phyloP scores from a whole-genome alignment of 2,888 invertebrate species.

The Folsomia manolachei region DNA sequence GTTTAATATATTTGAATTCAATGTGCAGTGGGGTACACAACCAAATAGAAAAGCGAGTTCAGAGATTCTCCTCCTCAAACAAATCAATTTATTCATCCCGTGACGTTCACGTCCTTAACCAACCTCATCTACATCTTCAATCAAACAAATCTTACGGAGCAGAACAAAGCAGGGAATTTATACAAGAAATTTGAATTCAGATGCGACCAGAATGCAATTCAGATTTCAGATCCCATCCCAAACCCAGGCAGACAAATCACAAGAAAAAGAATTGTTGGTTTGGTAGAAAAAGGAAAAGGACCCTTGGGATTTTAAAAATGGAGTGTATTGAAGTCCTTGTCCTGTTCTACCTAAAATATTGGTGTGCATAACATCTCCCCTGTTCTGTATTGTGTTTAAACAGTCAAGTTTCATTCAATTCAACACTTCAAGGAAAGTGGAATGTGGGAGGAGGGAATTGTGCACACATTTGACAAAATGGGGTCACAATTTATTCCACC shows the following conservation, averaged over 20 bases:
- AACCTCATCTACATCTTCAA: too few relatives aligned
- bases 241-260: too few relatives aligned
- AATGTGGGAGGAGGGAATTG: background rate
- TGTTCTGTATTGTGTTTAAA: background rate
- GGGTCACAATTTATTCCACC: background rate
- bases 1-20: too few relatives aligned
- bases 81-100: background rate
- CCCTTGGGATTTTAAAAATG: background rate
- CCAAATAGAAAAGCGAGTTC: too few relatives aligned
- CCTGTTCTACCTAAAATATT: too few relatives aligned
- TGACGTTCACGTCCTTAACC: background rate
- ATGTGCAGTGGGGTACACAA: too few relatives aligned
- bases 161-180: background rate
- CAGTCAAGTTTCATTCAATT: background rate
- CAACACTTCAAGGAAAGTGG: too few relatives aligned
- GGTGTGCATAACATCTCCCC: too few relatives aligned
- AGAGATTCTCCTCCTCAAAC: too few relatives aligned
- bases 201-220: background rate
- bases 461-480: background rate
- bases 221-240: background rate
- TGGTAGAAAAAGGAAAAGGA: background rate
- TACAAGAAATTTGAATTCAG: background rate
- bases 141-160: too few relatives aligned
- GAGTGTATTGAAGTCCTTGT: background rate
- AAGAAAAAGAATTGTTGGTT: background rate